phyloP scores from a whole-genome alignment of 2,113 vertebrate genomes.

The Ceyx melanurus region DNA sequence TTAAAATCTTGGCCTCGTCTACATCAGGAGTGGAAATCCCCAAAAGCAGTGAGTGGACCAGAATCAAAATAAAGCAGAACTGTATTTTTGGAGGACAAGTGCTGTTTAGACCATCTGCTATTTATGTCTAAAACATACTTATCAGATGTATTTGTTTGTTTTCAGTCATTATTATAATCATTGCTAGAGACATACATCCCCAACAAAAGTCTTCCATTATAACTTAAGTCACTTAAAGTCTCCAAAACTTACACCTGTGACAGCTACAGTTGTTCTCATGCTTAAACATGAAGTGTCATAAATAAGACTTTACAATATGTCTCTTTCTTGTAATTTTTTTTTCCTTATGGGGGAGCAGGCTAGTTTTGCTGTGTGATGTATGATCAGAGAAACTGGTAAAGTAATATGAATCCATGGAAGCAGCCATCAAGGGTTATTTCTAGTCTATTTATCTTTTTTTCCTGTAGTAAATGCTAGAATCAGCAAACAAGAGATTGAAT shows the following conservation, averaged over 20 bases:
- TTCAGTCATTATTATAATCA: not conserved
- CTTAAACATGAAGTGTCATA: not conserved
- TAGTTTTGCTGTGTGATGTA: not conserved
- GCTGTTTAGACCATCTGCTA: not conserved
- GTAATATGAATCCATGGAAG: not conserved
- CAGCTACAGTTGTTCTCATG: not conserved
- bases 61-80: not conserved
- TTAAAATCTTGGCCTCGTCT: not conserved
- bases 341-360: not conserved
- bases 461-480: not conserved
- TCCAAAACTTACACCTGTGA: not conserved
- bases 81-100: not conserved
- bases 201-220: not conserved
- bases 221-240: not conserved
- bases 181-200: not conserved
- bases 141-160: not conserved
- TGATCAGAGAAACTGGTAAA: not conserved
- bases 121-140: not conserved
- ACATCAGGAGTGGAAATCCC: not conserved
- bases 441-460: constrained; percentile 16
- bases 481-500: not conserved
- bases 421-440: not conserved
- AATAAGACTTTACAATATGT: not conserved
- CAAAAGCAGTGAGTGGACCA: not conserved
- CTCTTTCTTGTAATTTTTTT: not conserved